Percentiles rank a stretch among this genome's conserved stretches.
Evolutionary conservation across 2,113 vertebrate species (phyloP).

Genomic region (Pelecanus crispus): DNA sequence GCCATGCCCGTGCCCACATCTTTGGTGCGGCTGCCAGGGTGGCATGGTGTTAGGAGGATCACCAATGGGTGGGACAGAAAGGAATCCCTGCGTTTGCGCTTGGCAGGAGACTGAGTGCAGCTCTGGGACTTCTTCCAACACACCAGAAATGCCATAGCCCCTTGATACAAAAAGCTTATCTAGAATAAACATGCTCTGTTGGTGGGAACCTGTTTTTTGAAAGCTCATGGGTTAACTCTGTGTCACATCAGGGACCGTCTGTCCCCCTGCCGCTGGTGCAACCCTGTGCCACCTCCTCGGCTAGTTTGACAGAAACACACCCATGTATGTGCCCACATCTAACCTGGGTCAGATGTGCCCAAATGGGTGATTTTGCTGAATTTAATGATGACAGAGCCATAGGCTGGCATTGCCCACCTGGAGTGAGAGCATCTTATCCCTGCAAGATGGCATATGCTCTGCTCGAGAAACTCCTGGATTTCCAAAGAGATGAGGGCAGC

Average conservation of each 20-base stretch:
- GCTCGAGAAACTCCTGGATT: neutral
- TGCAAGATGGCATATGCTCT: neutral
- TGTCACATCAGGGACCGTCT: neutral
- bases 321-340: accelerated
- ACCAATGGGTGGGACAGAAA: accelerated
- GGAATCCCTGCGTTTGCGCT: neutral
- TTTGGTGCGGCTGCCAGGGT: neutral
- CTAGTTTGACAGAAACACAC: neutral
- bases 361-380: neutral
- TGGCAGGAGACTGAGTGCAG: neutral
- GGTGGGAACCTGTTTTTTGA: neutral
- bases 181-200: neutral
- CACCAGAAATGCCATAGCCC: neutral
- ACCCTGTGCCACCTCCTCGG: neutral
- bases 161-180: neutral
- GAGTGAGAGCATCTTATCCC: neutral
- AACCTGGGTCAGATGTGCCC: neutral
- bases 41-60: accelerated
- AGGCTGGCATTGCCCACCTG: neutral
- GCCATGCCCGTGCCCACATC: neutral
- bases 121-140: neutral
- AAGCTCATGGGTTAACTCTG: neutral
- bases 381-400: neutral
- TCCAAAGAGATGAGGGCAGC: neutral
- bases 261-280: neutral